A percentile compares a stretch with the other conserved stretches of the same genome.
Evolutionary conservation across 2,113 vertebrate species (phyloP).

Genomic region (Drymodes brunneopygia): DNA sequence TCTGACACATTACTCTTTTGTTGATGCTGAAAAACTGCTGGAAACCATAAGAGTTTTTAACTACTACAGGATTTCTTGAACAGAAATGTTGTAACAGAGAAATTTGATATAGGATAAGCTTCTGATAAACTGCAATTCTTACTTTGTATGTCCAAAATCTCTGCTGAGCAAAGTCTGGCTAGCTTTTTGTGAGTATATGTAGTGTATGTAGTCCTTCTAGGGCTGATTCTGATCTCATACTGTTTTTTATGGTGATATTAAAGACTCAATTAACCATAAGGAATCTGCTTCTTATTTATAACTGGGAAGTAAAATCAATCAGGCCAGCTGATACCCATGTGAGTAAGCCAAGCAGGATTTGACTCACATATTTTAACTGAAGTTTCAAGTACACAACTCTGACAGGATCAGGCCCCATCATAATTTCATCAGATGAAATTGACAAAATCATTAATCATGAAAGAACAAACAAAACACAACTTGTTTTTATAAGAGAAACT

Average conservation of each 20-base stretch:
- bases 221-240: slow-evolving; percentile 8
- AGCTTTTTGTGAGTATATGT: neutral
- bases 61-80: neutral
- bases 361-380: neutral
- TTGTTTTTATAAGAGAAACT: neutral
- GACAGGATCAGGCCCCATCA: neutral
- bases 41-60: slow-evolving; percentile 36
- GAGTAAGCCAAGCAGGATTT: neutral
- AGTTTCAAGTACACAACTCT: neutral
- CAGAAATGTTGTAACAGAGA: neutral
- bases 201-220: neutral
- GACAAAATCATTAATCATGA: neutral
- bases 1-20: slow-evolving; percentile 10
- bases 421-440: neutral
- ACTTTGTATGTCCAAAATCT: neutral
- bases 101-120: neutral
- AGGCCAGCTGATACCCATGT: neutral
- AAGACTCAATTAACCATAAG: slow-evolving; percentile 55
- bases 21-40: slow-evolving; percentile 7
- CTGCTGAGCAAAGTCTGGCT: neutral
- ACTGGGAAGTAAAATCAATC: slow-evolving; percentile 27
- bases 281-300: slow-evolving; percentile 50
- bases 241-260: slow-evolving; percentile 37
- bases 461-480: neutral
- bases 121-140: slow-evolving; percentile 7